Evolutionary conservation across 2,888 invertebrate species (phyloP).

Genomic region (Shargacucullia verbasci): DNA sequence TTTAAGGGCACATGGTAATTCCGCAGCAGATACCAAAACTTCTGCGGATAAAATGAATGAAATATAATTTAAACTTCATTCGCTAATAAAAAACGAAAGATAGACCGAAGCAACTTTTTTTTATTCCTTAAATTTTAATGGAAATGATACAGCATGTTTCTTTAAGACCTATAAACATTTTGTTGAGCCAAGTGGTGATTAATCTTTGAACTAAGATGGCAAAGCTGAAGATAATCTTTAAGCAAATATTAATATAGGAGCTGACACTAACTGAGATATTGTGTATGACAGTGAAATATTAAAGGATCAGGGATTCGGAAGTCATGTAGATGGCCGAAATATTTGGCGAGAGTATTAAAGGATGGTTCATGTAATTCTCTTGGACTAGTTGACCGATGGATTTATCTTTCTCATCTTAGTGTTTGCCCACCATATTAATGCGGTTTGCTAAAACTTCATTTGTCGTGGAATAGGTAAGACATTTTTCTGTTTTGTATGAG

Average conservation of each 20-base stretch:
- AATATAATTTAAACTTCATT: conserved; percentile 59
- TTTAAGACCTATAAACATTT: background rate
- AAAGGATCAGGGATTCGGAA: conserved; percentile 40
- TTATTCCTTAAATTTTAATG: conserved; percentile 60
- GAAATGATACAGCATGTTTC: conserved; percentile 23
- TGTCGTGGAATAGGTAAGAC: no score
- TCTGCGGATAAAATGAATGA: conserved; percentile 58
- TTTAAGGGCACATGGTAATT: conserved; percentile 59
- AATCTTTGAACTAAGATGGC: conserved; percentile 40
- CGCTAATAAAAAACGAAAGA: conserved; percentile 51
- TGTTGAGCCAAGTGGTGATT: conserved; percentile 9
- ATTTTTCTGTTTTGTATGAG: no score
- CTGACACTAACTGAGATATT: conserved; percentile 45
- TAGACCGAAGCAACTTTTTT: conserved; percentile 46
- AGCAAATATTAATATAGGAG: conserved; percentile 49
- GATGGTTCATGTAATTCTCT: conserved; percentile 19
- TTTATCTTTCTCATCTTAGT: background rate
- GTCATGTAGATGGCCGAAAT: conserved; percentile 16
- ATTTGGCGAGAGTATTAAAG: conserved; percentile 12
- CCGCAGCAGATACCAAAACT: conserved; percentile 49
- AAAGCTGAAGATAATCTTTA: conserved; percentile 42
- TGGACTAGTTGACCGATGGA: background rate
- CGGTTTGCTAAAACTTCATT: no score
- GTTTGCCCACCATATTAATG: background rate
- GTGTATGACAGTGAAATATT: conserved; percentile 58